Evolutionary conservation across 2,113 vertebrate genomes (phyloP).

Genomic region (Tragulus kanchil): DNA sequence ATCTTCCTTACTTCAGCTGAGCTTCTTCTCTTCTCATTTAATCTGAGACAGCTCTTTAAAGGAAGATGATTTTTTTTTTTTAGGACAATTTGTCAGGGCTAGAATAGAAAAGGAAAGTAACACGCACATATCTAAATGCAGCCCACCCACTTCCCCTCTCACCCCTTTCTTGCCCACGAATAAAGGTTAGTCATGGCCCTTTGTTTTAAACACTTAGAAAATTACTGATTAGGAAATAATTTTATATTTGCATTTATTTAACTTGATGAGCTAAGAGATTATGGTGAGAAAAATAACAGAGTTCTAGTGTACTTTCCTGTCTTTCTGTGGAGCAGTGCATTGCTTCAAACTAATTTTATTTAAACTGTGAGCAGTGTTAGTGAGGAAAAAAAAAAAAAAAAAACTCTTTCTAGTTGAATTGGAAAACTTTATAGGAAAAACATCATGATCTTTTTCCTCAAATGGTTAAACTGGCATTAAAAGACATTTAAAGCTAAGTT

Average conservation of each 20-base stretch:
- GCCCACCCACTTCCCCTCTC: not conserved
- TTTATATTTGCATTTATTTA: conserved; percentile 9
- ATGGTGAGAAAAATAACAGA: not conserved
- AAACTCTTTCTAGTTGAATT: not conserved
- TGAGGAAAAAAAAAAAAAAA: not conserved
- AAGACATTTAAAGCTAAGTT: conserved; percentile 77
- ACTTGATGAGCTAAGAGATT: not conserved
- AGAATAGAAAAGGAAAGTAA: not conserved
- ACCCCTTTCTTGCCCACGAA: not conserved
- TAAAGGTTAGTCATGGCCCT: not conserved
- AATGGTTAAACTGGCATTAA: conserved; percentile 81
- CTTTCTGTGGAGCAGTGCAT: not conserved
- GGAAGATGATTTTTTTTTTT: not conserved
- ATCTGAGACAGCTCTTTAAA: not conserved
- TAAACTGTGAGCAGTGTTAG: not conserved
- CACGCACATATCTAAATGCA: not conserved
- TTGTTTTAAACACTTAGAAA: not conserved
- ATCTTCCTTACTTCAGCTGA: not conserved
- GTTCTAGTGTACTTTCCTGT: not conserved
- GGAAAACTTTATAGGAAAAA: conserved; percentile 55
- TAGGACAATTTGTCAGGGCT: not conserved
- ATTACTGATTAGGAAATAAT: not conserved
- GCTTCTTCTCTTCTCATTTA: not conserved
- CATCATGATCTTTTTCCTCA: conserved; percentile 47
- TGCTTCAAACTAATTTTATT: conserved; percentile 3